These are phyloP conservation scores for Pentamera pediparva DNA, from an alignment of 53 echinoderm and acorn worm species.

Conservation along the genomic window DNA sequence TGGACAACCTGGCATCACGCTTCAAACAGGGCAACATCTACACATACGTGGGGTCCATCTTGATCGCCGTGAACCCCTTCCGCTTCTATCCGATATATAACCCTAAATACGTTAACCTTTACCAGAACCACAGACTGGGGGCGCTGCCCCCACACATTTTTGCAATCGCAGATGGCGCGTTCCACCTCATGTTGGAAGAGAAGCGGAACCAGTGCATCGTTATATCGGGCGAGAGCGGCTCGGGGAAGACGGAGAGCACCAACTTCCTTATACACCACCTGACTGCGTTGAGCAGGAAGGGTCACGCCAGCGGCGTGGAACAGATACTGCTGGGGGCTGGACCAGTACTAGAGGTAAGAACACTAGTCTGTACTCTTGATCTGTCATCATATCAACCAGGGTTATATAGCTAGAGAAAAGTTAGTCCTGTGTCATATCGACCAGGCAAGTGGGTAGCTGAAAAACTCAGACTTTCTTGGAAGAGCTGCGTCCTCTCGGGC, in stretches of 20 bases:
- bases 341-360: conserved; percentile 95
- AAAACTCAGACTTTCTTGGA: too few species aligned
- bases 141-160: conserved; percentile 95
- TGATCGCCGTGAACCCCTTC: conserved; percentile 91
- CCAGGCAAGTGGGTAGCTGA: too few species aligned
- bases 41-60: conserved; percentile 98
- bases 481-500: too few species aligned
- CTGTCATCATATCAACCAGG: too few species aligned
- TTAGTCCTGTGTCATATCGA: too few species aligned
- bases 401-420: too few species aligned
- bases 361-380: neutral
- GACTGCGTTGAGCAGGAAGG: conserved; percentile 94
- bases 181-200: conserved; percentile 94
- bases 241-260: conserved; percentile 97
- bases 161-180: conserved; percentile 93
- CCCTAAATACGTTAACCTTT: conserved; percentile 93
- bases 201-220: conserved; percentile 93
- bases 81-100: conserved; percentile 93
- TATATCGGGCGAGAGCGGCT: conserved; percentile 98
- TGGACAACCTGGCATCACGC: conserved; percentile 70
- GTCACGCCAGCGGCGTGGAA: conserved; percentile 90
- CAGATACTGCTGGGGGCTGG: conserved; percentile 97
- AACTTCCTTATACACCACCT: conserved; percentile 89
- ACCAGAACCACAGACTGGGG: conserved; percentile 94
- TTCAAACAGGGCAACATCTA: conserved; percentile 97